phyloP scores from a whole-genome alignment of 2,113 vertebrate species.

The Siniperca knerii region DNA sequence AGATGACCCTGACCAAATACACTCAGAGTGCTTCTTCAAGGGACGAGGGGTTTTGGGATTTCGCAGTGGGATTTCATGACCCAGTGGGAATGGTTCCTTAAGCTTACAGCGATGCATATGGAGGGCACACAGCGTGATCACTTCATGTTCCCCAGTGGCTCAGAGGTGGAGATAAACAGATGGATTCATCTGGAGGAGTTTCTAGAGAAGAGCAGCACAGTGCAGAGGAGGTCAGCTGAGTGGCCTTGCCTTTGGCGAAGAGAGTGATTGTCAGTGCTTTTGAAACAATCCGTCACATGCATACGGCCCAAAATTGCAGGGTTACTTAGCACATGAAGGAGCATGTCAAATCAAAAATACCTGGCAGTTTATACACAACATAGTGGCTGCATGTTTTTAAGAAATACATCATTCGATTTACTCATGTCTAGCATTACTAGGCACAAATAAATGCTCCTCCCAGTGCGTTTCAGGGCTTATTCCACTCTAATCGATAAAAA shows the following conservation, averaged over 20 bases:
- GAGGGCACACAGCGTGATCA: constrained; percentile 46
- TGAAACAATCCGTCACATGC: neutral
- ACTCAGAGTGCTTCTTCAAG: constrained; percentile 34
- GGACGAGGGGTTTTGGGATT: constrained; percentile 48
- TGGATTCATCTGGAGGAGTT: constrained; percentile 36
- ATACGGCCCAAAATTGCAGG: neutral
- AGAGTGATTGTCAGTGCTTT: neutral
- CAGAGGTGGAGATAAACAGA: constrained; percentile 44
- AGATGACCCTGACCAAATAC: constrained; percentile 53
- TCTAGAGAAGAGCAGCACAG: constrained; percentile 14
- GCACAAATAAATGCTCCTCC: neutral
- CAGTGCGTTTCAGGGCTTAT: neutral
- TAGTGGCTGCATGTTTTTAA: constrained; percentile 1
- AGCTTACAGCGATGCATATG: constrained; percentile 50
- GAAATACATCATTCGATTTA: neutral
- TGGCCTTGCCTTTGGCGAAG: neutral
- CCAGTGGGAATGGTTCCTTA: constrained; percentile 58
- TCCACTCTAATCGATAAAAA: constrained; percentile 5
- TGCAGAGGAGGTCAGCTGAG: constrained; percentile 7
- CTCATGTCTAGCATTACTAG: neutral
- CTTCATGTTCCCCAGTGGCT: constrained; percentile 30
- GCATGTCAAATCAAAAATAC: neutral
- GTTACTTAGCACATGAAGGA: neutral
- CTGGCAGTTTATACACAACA: neutral
- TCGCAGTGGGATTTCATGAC: constrained; percentile 54